Base-by-base conservation (phyloP, 2,888 invertebrate genomes). In the Resseliella maxima region DNA sequence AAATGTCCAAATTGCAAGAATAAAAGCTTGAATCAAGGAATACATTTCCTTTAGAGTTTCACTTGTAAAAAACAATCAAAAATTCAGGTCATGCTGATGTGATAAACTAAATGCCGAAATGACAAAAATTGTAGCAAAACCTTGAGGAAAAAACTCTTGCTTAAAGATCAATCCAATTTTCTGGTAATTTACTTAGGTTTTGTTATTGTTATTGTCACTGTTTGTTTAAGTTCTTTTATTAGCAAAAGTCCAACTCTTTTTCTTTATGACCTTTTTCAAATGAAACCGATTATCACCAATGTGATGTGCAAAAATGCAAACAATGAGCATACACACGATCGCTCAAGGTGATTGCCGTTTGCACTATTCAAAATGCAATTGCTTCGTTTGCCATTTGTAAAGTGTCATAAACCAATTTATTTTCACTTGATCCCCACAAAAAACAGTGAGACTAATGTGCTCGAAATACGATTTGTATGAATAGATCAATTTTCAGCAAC, bases 351-450 rank as follows among this genome's bases (percentile, higher is more conserved):
- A 72, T 72, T 27, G 15, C 0, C 31, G 35, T 59, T n/a, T 72
- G 72, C 72, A 72, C 72, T 72, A 31, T 72, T 15, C 12, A 35
- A 72, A 72, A 72, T 72, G 27, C 31, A 72, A 35, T 72, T 31
- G 59, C 24, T 27, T 59, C 27, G 59, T 24, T 8, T 12, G 2
- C 31, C 27, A 72, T 72, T 72, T 72, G 72, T 72, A 31, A 72
- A 72, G 72, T 72, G 72, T 72, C 72, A 72, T 72, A 72, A 72
- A 72, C 72, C 72, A 72, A 72, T 72, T 72, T 72, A 72, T 72
- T 72, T 50, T 21, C 12, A 72, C 21, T 35, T 72, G 72, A 72
- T 72, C 72, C 72, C 72, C 72, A 72, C 72, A 72, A 27, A 72
- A 27, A 72, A 27, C 31, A 31, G 72, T 72, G 72, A 72, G 72